A percentile compares a stretch with the other conserved stretches of the same genome.
Conservation (phyloP, 2,113 vertebrate genomes). For the Hylia prasina region DNA sequence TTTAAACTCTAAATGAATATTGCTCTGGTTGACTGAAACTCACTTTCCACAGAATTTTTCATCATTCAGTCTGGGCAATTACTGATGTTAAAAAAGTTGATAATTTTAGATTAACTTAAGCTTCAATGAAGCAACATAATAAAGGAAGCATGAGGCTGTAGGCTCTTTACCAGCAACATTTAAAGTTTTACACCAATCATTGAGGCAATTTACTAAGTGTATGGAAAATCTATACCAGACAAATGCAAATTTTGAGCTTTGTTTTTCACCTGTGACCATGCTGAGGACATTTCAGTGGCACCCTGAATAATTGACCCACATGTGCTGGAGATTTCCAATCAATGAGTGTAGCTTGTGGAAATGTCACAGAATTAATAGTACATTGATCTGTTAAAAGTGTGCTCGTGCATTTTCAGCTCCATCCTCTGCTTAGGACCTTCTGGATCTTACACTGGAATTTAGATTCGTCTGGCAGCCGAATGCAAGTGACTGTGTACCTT, state of each 20-base stretch:
- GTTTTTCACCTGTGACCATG: neutral
- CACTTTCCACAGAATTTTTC: neutral
- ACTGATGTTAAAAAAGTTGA: neutral
- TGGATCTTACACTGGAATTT: neutral
- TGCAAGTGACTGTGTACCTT: neutral
- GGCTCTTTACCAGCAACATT: neutral
- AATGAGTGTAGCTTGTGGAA: neutral
- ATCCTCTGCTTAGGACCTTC: neutral
- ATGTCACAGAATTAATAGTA: neutral
- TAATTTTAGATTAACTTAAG: neutral
- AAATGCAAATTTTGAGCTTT: neutral
- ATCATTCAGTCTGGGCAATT: neutral
- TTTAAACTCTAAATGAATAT: neutral
- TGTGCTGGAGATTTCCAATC: neutral
- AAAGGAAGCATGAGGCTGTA: neutral
- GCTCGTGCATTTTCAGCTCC: neutral
- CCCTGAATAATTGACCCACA: neutral
- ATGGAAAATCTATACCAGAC: neutral
- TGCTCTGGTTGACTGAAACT: neutral
- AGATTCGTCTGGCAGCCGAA: neutral
- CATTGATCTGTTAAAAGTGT: neutral
- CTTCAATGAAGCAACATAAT: neutral
- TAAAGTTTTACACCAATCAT: neutral
- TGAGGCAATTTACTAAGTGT: neutral
- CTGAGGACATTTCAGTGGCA: neutral